These are phyloP conservation scores for Zophobas atratus DNA, from an alignment of 1,140 invertebrate species.

Conservation along the genomic window DNA sequence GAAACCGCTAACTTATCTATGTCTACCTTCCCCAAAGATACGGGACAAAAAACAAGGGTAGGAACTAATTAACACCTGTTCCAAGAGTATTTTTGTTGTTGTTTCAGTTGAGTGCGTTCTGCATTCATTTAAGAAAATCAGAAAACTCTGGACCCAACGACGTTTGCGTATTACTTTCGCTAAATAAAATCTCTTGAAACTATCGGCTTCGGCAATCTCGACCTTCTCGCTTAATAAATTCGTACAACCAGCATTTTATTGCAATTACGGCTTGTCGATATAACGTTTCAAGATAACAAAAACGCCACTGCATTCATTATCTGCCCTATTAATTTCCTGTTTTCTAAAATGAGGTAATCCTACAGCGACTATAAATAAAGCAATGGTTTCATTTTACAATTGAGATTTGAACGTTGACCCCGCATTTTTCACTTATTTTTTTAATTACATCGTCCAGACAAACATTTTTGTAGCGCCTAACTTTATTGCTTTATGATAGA, in stretches of 20 bases:
- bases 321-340: conserved; percentile 35
- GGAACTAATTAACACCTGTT: too few relatives aligned
- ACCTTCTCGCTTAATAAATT: conserved; percentile 2
- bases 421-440: conserved; percentile 35
- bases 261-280: conserved; percentile 2
- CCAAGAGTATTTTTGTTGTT: too few relatives aligned
- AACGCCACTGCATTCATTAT: conserved; percentile 7
- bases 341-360: conserved; percentile 32
- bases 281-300: background rate
- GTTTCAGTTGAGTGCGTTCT: too few relatives aligned
- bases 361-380: conserved; percentile 22
- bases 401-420: conserved; percentile 39
- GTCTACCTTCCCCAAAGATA: background rate
- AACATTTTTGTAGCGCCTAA: conserved; percentile 11
- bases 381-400: conserved; percentile 23
- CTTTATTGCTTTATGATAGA: conserved; percentile 35
- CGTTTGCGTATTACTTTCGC: too few relatives aligned
- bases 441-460: conserved; percentile 37
- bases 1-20: conserved; percentile 12
- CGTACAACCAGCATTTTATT: conserved; percentile 3
- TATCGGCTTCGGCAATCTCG: background rate
- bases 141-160: too few relatives aligned
- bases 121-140: too few relatives aligned
- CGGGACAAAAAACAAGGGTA: conserved; percentile 4
- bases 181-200: too few relatives aligned